Base-by-base conservation (phyloP, 1,140 invertebrate species). In the Drosophila teissieri region DNA sequence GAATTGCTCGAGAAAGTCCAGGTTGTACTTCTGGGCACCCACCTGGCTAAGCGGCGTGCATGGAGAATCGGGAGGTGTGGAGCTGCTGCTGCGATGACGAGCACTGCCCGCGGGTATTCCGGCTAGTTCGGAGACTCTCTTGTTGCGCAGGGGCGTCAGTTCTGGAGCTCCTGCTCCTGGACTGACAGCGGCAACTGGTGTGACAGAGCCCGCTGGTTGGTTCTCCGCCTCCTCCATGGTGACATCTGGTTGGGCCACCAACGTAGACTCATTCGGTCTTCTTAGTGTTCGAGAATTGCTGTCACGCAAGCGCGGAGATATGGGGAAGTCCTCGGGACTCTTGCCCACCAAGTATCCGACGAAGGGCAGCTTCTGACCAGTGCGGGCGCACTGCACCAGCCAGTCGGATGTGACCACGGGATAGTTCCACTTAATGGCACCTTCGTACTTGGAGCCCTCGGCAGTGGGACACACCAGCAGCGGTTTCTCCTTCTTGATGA, bases 361-460 rank as follows among this genome's bases (percentile, higher is more conserved):
- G 77, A 96, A 96, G 34, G 94, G 84, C 4, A 95, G 92, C 4
- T 93, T 91, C 15, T 89, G 80, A 1, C 94, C 94, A 6, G 92
- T 79, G 8, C 90, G 80, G 7, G 95, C 95, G 92, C 97, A 98
- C 22, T 94, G 93, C 39, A 96, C 89, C 27, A 98, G 85, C 97
- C 97, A 98, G 14, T 95, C 92, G 22, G 95, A 94, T 1, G 89
- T 95, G 2, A 98, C 95, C 22, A 96, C 96, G 1, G 94, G 96
- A 64, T 93, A 91, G 44, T 79, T 94, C 97, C 97, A 98, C 86
- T 96, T 97, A 1, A 96, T 91, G 1, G 97, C 96, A 8, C 96
- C 97, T 37, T 92, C 91, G 92, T 97, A 98, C 91, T 98, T 98
- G 51, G 95, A 95, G 0, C 97, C 97, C 64, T 93, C 93, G 0